Percentiles rank a stretch among this genome's conserved stretches.
Conservation (phyloP, 1,140 invertebrate genomes). For the Zelostemma sp. region DNA sequence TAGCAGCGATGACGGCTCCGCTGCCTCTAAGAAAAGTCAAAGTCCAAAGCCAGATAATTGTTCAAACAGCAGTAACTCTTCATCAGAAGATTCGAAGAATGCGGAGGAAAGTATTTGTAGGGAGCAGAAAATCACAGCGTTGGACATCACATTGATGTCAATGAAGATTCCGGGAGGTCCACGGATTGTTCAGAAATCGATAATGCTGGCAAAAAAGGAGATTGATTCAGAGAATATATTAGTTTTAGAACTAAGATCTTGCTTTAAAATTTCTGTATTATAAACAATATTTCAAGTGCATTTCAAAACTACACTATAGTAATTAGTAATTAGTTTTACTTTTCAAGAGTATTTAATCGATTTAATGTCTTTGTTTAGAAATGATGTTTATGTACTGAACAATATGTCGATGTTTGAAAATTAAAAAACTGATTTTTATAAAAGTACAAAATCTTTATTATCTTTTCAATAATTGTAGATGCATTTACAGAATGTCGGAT, state of each 20-base stretch:
- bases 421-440: no score
- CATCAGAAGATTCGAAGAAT: neutral
- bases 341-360: no score
- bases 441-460: no score
- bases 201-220: neutral
- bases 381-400: no score
- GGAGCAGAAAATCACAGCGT: neutral
- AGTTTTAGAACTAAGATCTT: neutral
- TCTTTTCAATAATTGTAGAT: no score
- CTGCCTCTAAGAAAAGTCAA: neutral
- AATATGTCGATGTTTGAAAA: no score
- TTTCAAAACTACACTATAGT: no score
- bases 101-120: neutral
- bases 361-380: no score
- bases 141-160: neutral
- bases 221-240: neutral
- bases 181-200: slow-evolving; percentile 2
- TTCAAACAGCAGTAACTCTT: neutral
- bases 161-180: slow-evolving; percentile 4
- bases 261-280: neutral
- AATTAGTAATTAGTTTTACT: no score
- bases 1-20: slow-evolving; percentile 21
- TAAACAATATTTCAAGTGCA: no score
- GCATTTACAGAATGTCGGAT: no score
- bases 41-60: neutral